Percentiles rank a stretch among this genome's conserved stretches.
phyloP scores from a whole-genome alignment of 2,113 vertebrate genomes.

The Calypte anna region DNA sequence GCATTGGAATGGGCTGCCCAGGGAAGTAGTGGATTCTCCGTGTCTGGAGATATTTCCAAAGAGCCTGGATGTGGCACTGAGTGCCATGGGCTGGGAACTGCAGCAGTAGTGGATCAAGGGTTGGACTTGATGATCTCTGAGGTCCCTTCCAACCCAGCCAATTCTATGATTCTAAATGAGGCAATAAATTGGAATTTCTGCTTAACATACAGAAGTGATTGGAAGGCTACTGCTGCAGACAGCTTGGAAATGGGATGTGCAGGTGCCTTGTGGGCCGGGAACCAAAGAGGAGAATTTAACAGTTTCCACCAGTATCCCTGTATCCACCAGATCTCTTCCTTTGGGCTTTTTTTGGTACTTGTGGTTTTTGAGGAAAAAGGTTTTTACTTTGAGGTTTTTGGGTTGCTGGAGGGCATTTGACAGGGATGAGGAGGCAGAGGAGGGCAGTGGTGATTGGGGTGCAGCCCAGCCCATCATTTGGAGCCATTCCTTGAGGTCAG shows the following conservation, averaged over 20 bases:
- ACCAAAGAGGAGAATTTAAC: neutral
- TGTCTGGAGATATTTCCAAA: too few relatives aligned
- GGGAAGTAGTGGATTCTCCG: too few relatives aligned
- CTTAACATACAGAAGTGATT: neutral
- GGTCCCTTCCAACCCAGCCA: too few relatives aligned
- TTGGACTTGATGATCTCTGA: too few relatives aligned
- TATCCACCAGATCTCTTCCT: neutral
- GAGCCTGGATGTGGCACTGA: too few relatives aligned
- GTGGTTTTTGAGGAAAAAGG: neutral
- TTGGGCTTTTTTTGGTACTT: neutral
- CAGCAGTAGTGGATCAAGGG: too few relatives aligned
- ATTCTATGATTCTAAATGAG: too few relatives aligned
- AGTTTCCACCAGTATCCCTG: neutral
- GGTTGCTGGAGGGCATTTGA: neutral
- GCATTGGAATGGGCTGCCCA: too few relatives aligned
- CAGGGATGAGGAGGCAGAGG: neutral
- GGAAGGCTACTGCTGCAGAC: neutral
- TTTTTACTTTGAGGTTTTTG: neutral
- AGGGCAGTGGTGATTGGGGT: fast-evolving
- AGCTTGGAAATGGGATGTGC: neutral
- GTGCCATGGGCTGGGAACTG: too few relatives aligned
- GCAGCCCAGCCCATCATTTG: fast-evolving
- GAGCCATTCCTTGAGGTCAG: fast-evolving
- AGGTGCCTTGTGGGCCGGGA: neutral
- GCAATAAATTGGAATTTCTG: fast-evolving